Evolutionary conservation across 2,113 vertebrate genomes (phyloP).

Genomic region (Corydoras maculifer): DNA sequence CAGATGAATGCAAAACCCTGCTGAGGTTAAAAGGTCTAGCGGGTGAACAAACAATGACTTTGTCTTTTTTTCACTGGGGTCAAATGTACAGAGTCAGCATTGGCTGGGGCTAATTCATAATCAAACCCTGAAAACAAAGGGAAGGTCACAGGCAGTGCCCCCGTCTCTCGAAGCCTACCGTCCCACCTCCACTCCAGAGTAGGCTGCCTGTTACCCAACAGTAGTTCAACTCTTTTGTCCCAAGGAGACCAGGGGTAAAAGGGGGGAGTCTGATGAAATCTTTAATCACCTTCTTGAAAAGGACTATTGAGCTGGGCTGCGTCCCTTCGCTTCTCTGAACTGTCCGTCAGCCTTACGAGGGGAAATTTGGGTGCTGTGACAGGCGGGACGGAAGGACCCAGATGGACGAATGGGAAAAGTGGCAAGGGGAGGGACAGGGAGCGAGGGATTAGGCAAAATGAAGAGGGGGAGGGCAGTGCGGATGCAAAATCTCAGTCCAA

Average conservation of each 20-base stretch:
- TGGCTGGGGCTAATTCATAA: slow-evolving; percentile 27
- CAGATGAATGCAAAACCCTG: slow-evolving; percentile 30
- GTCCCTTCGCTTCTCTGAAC: slow-evolving; percentile 47
- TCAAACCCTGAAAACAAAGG: slow-evolving; percentile 29
- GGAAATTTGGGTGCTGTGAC: slow-evolving; percentile 43
- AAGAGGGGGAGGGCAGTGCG: background rate
- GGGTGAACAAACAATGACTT: slow-evolving; percentile 43
- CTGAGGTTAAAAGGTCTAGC: slow-evolving; percentile 36
- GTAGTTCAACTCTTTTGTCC: slow-evolving; percentile 33
- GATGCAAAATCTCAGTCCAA: slow-evolving; percentile 50
- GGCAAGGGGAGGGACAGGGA: slow-evolving; percentile 27
- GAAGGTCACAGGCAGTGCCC: slow-evolving; percentile 36
- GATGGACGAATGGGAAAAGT: slow-evolving; percentile 15
- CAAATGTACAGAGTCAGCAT: slow-evolving; percentile 41
- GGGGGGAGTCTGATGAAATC: slow-evolving; percentile 40
- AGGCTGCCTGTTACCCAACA: slow-evolving; percentile 36
- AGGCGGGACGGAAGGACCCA: slow-evolving; percentile 40
- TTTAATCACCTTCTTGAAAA: slow-evolving; percentile 52
- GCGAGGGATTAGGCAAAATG: slow-evolving; percentile 37
- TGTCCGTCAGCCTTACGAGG: slow-evolving; percentile 51
- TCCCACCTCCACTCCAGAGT: slow-evolving; percentile 25
- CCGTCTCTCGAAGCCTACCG: slow-evolving; percentile 8
- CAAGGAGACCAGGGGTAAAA: slow-evolving; percentile 7
- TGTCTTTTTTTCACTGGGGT: slow-evolving; percentile 42
- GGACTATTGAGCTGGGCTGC: slow-evolving; percentile 42